Conservation (phyloP, 30 jellyfish, hydroid and myxozoan genomes). For the Hydractinia echinata region DNA sequence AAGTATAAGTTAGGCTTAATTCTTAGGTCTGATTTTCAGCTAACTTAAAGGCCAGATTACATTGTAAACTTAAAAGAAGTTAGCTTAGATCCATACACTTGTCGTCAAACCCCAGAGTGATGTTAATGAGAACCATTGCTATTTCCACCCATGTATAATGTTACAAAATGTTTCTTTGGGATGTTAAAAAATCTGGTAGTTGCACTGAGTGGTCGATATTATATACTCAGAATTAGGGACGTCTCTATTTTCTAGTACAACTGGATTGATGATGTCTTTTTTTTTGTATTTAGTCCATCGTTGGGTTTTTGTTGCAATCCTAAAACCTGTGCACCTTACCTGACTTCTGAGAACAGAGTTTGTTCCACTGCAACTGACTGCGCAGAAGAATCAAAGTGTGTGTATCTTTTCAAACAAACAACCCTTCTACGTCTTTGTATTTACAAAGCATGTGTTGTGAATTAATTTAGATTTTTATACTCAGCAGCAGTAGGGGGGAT, state of each 20-base stretch:
- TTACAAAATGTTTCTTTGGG: not conserved
- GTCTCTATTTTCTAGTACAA: too few relatives aligned
- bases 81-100: too few relatives aligned
- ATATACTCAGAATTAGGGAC: too few relatives aligned
- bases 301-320: slow-evolving; percentile 65
- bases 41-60: not conserved
- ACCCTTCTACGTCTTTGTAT: not conserved
- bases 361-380: slow-evolving; percentile 67
- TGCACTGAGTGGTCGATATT: not conserved
- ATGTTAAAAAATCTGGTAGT: not conserved
- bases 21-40: not conserved
- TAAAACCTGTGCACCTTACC: slow-evolving; percentile 36
- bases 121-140: slow-evolving; percentile 4
- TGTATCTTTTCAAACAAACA: slow-evolving; percentile 45
- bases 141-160: too few relatives aligned
- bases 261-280: too few relatives aligned
- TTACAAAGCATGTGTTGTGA: not conserved
- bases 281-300: slow-evolving; percentile 48
- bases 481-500: too few relatives aligned
- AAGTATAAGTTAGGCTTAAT: too few relatives aligned
- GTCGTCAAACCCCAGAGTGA: too few relatives aligned
- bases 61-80: too few relatives aligned
- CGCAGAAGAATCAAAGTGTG: slow-evolving; percentile 44
- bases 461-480: too few relatives aligned
- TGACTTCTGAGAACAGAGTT: not conserved